These are phyloP conservation scores for Hypsibius dujardini DNA, from an alignment of 1,140 invertebrate species.

Conservation along the genomic window DNA sequence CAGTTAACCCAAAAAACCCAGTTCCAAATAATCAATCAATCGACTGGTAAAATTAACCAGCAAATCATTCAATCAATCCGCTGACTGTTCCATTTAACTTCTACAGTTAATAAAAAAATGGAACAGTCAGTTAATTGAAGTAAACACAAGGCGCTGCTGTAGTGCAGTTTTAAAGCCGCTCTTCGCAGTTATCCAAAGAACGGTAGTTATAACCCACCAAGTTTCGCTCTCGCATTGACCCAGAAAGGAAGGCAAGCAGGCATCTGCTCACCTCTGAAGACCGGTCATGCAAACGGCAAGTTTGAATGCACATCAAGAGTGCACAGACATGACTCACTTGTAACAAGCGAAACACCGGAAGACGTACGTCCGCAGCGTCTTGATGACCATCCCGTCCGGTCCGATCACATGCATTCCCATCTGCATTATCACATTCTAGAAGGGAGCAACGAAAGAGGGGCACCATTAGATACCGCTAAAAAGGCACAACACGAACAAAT, in stretches of 20 bases:
- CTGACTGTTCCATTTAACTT: background rate
- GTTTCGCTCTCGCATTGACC: background rate
- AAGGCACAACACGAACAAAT: slow-evolving; percentile 24
- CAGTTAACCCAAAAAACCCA: background rate
- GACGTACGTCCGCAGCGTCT: slow-evolving; percentile 69
- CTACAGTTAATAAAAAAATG: slow-evolving; percentile 6
- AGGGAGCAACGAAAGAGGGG: no score
- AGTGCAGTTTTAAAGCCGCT: slow-evolving; percentile 15
- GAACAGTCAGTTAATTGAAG: slow-evolving; percentile 1
- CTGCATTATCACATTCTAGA: slow-evolving; percentile 86
- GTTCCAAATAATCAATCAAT: background rate
- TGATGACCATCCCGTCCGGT: slow-evolving; percentile 67
- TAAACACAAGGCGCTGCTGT: background rate
- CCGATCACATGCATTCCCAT: slow-evolving; percentile 76
- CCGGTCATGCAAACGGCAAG: no score
- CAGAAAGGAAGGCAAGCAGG: no score
- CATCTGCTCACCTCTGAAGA: no score
- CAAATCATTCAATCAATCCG: background rate
- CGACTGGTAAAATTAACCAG: background rate
- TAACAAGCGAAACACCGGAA: slow-evolving; percentile 80
- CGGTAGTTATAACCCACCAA: slow-evolving; percentile 17
- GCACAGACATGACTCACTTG: no score
- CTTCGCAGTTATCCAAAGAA: slow-evolving; percentile 11
- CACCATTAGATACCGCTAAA: no score
- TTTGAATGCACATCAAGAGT: no score